Base-by-base conservation (phyloP, 2,888 invertebrate species). In the Synanthedon formicaeformis region DNA sequence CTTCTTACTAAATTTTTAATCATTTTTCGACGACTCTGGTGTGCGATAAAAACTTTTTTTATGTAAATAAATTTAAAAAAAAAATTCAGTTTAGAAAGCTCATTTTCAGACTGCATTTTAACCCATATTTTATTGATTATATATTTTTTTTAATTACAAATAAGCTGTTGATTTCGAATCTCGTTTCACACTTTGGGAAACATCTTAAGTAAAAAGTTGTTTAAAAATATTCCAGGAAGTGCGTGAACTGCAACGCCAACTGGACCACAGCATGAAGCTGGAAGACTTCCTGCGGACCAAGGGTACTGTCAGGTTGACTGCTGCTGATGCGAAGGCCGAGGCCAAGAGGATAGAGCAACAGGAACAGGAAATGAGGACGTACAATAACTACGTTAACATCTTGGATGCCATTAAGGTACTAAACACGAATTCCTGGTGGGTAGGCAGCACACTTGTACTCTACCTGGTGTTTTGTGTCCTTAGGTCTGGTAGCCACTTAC, bases 271-370 rank as follows among this genome's bases (percentile, higher is more conserved):
- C 71, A 86, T 93, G 63, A 94, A 94, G 63, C 81, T 97, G 40
- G 92, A 95, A 64, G 93, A 94, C 67, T 97, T 97, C 75, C 90
- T 96, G 53, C 92, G 93, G 5, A 91, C 94, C 1, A 96, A 96
- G 75, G 94, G 94, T 0, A 95, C 96, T 57, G 93, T 92, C 60
- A 83, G 95, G 1, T 88, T 93, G 45, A 92, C 94, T 65, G 90
- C 91, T 0, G 93, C 94, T 57, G 93, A 94, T 63, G 91, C 91
- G 53, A 93, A 92, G 60, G 93, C 93, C 13, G 89, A 91, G 52
- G 92, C 92, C 61, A 93, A 93, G 69, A 90, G 91, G 55, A 88
- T 91, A 54, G 89, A 89, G 51, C 91, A 90, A 63, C 90, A 90
- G 58, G 91, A 93, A 57, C 90, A 90, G 48, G 91, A 92, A 63